Evolutionary conservation across 2,113 vertebrate genomes (phyloP).

Genomic region (Sebastes fasciatus): DNA sequence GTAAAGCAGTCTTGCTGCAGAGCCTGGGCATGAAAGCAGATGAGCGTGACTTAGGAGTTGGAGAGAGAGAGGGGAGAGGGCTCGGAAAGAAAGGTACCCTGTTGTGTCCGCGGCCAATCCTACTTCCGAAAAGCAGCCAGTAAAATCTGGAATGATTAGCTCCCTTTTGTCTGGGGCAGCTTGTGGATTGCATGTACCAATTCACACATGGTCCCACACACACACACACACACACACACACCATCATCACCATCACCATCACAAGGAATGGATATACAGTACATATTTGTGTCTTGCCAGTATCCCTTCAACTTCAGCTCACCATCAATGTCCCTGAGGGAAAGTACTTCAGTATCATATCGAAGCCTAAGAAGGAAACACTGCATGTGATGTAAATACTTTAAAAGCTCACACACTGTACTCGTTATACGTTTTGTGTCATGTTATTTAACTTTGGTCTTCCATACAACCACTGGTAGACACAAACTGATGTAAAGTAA

Average conservation of each 20-base stretch:
- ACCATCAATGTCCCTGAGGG: background rate
- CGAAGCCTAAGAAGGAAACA: background rate
- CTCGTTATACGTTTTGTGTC: background rate
- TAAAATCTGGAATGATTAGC: slow-evolving; percentile 84
- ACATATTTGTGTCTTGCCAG: slow-evolving; percentile 16
- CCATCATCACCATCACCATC: background rate
- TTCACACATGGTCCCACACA: slow-evolving; percentile 1
- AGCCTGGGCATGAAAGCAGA: slow-evolving; percentile 71
- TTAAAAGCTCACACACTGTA: background rate
- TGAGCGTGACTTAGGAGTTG: slow-evolving; percentile 60
- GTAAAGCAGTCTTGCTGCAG: slow-evolving; percentile 69
- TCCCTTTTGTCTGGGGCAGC: slow-evolving; percentile 75
- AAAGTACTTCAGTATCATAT: background rate
- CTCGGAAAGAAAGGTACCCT: slow-evolving; percentile 70
- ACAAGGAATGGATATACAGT: slow-evolving; percentile 26
- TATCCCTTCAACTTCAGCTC: slow-evolving; percentile 6
- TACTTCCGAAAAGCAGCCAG: slow-evolving; percentile 74
- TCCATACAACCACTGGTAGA: background rate
- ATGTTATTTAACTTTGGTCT: background rate
- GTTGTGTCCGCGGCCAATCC: slow-evolving; percentile 79
- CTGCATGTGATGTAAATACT: background rate
- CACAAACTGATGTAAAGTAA: background rate
- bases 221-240: background rate
- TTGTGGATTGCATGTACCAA: slow-evolving; percentile 65
- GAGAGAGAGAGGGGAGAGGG: slow-evolving; percentile 32